Percentiles rank a stretch among this genome's conserved stretches.
Conservation (phyloP, 1,140 invertebrate species). For the Coelopa frigida region DNA sequence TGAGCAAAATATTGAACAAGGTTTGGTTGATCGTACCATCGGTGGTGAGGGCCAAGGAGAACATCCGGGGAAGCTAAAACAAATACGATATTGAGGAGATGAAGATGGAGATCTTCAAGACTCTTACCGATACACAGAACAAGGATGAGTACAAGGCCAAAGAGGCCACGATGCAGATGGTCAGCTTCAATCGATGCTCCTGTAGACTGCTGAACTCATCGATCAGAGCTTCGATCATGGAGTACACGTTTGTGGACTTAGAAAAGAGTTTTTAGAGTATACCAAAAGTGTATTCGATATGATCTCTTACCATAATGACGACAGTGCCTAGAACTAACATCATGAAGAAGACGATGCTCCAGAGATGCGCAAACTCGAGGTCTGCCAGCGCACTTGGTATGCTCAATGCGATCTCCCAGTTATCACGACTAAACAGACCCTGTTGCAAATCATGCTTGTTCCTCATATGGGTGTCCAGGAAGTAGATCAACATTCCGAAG, state of each 20-base stretch:
- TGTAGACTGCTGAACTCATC: slow-evolving; percentile 31
- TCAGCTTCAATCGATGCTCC: slow-evolving; percentile 17
- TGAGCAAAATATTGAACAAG: slow-evolving; percentile 61
- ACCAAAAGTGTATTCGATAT: too few relatives aligned
- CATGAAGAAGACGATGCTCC: slow-evolving; percentile 11
- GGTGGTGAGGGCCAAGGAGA: slow-evolving; percentile 15
- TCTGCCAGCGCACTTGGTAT: slow-evolving; percentile 7
- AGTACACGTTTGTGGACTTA: background rate
- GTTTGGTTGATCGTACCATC: slow-evolving; percentile 63
- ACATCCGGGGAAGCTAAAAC: slow-evolving; percentile 20
- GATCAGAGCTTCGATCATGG: slow-evolving; percentile 16
- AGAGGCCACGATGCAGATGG: slow-evolving; percentile 18
- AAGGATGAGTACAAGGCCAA: slow-evolving; percentile 18
- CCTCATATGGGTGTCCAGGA: too few relatives aligned
- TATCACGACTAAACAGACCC: too few relatives aligned
- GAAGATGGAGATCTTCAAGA: too few relatives aligned
- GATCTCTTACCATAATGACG: slow-evolving; percentile 11
- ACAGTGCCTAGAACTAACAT: slow-evolving; percentile 11
- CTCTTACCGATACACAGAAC: too few relatives aligned
- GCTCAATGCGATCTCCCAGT: too few relatives aligned
- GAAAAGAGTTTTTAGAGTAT: too few relatives aligned
- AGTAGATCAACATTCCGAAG: too few relatives aligned
- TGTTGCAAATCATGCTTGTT: too few relatives aligned
- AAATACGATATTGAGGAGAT: background rate
- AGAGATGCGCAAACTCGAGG: slow-evolving; percentile 10